Evolutionary conservation across 2,888 invertebrate genomes (phyloP).

Genomic region (Eupithecia abbreviata): DNA sequence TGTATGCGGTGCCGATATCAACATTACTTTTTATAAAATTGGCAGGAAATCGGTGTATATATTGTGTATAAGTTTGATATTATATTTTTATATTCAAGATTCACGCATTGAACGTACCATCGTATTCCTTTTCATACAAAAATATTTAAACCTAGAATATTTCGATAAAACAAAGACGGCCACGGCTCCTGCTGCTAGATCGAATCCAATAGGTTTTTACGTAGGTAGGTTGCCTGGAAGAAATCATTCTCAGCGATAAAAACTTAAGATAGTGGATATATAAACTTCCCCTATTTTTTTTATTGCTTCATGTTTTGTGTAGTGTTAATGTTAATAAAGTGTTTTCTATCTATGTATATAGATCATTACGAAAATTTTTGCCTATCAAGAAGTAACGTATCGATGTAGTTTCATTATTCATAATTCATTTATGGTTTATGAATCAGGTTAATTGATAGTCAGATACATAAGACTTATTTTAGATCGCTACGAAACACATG

Average conservation of each 20-base stretch:
- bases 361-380: neutral
- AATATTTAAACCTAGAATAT: neutral
- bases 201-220: neutral
- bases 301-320: too few species aligned
- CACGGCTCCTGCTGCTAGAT: neutral
- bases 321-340: too few species aligned
- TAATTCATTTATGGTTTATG: too few species aligned
- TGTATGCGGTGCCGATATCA: neutral
- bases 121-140: neutral
- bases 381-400: neutral
- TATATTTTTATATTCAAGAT: too few species aligned
- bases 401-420: neutral
- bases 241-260: too few species aligned
- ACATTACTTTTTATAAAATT: neutral
- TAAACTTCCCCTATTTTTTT: too few species aligned
- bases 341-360: neutral
- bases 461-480: too few species aligned
- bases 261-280: too few species aligned
- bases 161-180: neutral
- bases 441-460: too few species aligned
- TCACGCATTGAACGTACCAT: neutral
- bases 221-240: too few species aligned
- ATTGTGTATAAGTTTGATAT: neutral
- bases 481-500: too few species aligned
- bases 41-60: neutral